A percentile compares a stretch with the other conserved stretches of the same genome.
phyloP scores from a whole-genome alignment of 2,113 vertebrate genomes.

The Ramphastos sulfuratus region DNA sequence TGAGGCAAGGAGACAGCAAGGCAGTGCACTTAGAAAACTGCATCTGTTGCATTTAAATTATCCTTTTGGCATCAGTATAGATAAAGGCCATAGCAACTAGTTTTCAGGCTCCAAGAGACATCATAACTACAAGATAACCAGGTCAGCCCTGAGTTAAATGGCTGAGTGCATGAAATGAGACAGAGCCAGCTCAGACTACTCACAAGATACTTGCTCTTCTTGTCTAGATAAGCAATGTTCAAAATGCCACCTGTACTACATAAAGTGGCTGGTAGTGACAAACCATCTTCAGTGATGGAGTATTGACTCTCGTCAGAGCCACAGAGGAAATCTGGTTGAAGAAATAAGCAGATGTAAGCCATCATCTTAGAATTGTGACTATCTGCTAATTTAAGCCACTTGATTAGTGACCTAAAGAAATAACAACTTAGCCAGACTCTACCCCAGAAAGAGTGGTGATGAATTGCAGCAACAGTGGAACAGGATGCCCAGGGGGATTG shows the following conservation, averaged over 20 bases:
- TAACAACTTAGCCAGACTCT: neutral
- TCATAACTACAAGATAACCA: neutral
- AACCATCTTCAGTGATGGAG: neutral
- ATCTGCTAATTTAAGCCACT: neutral
- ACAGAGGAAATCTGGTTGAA: neutral
- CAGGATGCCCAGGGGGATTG: no score
- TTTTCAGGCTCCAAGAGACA: neutral
- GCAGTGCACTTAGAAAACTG: neutral
- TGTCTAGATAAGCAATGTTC: accelerated
- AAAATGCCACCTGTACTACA: neutral
- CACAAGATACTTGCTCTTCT: neutral
- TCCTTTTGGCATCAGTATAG: no score
- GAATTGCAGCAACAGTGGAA: neutral
- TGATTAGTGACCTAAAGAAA: neutral
- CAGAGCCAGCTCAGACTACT: neutral
- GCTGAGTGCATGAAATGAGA: neutral
- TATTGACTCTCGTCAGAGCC: neutral
- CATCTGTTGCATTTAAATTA: neutral
- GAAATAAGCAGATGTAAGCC: neutral
- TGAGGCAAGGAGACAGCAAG: neutral
- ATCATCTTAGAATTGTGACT: neutral
- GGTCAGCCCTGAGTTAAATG: neutral
- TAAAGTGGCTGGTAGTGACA: neutral
- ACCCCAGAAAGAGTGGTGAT: neutral
- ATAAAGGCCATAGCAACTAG: neutral